These are phyloP conservation scores for Athene cunicularia DNA, from an alignment of 2,113 vertebrate genomes.

Conservation along the genomic window DNA sequence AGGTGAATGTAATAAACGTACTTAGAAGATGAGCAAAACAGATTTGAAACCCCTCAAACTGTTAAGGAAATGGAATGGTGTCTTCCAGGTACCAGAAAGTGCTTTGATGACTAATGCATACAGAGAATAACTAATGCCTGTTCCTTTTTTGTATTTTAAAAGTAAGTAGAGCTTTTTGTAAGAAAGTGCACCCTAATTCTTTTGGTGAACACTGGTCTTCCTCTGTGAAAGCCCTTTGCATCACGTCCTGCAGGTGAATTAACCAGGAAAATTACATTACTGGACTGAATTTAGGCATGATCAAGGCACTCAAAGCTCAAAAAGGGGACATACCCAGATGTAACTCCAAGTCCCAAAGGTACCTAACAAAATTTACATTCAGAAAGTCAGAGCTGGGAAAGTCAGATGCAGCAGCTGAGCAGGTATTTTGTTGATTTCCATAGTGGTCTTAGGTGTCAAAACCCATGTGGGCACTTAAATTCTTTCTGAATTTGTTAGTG, in stretches of 20 bases:
- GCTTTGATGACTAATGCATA: neutral
- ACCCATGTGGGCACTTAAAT: neutral
- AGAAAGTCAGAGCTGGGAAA: neutral
- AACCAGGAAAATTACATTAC: neutral
- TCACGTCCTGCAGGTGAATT: neutral
- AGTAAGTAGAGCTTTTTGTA: neutral
- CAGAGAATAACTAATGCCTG: neutral
- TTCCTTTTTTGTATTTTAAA: neutral
- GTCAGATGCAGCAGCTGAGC: neutral
- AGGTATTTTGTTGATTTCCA: neutral
- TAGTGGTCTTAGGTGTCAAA: neutral
- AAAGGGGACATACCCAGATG: neutral
- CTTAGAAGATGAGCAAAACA: neutral
- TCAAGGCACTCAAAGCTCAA: neutral
- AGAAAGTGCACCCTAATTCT: neutral
- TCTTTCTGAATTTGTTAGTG: neutral
- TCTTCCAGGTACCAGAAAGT: neutral
- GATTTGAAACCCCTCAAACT: neutral
- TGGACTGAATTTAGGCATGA: neutral
- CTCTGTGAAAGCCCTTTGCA: neutral
- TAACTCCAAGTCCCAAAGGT: neutral
- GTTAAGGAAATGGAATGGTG: neutral
- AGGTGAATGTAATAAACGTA: neutral
- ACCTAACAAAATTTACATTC: neutral
- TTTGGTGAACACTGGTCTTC: neutral